Evolutionary conservation across 2,797 vertebrate species (phyloP).

Genomic region (Linurgus olivaceus): DNA sequence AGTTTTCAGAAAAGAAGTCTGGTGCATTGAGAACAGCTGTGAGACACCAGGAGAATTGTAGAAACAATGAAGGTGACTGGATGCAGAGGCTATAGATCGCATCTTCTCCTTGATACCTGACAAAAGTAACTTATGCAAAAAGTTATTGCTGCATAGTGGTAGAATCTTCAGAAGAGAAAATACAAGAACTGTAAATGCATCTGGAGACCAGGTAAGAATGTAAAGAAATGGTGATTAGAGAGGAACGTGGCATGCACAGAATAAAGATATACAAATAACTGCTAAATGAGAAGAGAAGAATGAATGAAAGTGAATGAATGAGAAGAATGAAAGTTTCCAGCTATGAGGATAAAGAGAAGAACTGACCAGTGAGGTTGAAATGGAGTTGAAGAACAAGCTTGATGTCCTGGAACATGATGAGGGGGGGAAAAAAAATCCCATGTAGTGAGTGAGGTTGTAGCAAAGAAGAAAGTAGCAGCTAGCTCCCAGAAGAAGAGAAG

Average conservation of each 20-base stretch:
- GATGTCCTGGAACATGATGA: neutral
- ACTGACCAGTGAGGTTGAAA: conserved; percentile 58
- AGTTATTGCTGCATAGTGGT: conserved; percentile 65
- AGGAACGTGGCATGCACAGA: conserved; percentile 58
- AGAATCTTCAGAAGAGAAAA: conserved; percentile 65
- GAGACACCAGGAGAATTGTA: conserved; percentile 66
- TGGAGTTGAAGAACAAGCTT: conserved; percentile 56
- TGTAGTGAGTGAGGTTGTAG: neutral
- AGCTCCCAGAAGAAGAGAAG: conserved; percentile 3
- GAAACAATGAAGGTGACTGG: conserved; percentile 67
- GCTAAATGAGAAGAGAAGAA: conserved; percentile 67
- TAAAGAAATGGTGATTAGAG: conserved; percentile 51
- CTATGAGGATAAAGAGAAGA: conserved; percentile 61
- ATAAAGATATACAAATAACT: conserved; percentile 50
- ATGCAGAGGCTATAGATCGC: conserved; percentile 67
- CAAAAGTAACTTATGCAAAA: conserved; percentile 63
- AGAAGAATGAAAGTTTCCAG: conserved; percentile 66
- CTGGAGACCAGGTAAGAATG: conserved; percentile 66
- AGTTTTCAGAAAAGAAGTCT: conserved; percentile 72
- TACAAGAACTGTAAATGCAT: conserved; percentile 57
- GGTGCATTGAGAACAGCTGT: conserved; percentile 68
- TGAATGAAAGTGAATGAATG: conserved; percentile 66
- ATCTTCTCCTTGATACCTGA: conserved; percentile 67
- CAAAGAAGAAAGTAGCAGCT: conserved; percentile 22
- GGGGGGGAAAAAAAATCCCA: neutral